These are phyloP conservation scores for Scaptodrosophila latifasciaeformis DNA, from an alignment of 2,888 invertebrate genomes.

Conservation along the genomic window DNA sequence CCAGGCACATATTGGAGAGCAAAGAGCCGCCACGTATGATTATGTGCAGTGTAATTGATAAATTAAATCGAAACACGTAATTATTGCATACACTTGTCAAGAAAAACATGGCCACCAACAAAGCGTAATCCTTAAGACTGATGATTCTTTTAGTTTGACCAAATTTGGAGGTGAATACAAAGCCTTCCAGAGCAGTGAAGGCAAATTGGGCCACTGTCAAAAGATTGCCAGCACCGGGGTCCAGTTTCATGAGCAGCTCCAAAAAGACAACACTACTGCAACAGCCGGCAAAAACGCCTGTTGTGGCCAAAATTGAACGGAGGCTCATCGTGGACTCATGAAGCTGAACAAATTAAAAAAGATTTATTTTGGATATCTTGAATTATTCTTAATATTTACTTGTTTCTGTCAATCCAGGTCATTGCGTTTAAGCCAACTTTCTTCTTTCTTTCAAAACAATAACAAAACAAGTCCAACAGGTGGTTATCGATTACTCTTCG, in stretches of 20 bases:
- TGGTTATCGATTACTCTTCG: not conserved
- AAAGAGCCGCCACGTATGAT: slow-evolving; percentile 96
- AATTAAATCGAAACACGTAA: slow-evolving; percentile 96
- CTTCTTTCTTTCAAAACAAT: not conserved
- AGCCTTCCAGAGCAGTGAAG: slow-evolving; percentile 92
- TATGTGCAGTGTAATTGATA: slow-evolving; percentile 98
- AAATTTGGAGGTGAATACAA: slow-evolving; percentile 87
- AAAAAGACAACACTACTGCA: slow-evolving; percentile 91
- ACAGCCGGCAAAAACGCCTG: slow-evolving; percentile 88
- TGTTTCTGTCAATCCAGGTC: not conserved
- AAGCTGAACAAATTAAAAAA: not conserved
- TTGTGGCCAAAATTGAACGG: slow-evolving; percentile 81
- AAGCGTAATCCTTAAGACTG: slow-evolving; percentile 85
- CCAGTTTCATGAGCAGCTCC: slow-evolving; percentile 89
- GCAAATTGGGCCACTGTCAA: slow-evolving; percentile 96
- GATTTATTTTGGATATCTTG: not conserved
- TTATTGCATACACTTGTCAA: slow-evolving; percentile 93
- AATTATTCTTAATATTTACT: not conserved
- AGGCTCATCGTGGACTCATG: slow-evolving; percentile 71
- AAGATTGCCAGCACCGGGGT: slow-evolving; percentile 94
- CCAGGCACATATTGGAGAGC: slow-evolving; percentile 97
- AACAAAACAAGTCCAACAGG: not conserved
- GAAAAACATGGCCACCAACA: slow-evolving; percentile 93
- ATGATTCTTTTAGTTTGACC: slow-evolving; percentile 85
- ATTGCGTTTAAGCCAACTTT: not conserved